phyloP scores from a whole-genome alignment of 2,888 invertebrate genomes.

The Siphonodentalium dalli region DNA sequence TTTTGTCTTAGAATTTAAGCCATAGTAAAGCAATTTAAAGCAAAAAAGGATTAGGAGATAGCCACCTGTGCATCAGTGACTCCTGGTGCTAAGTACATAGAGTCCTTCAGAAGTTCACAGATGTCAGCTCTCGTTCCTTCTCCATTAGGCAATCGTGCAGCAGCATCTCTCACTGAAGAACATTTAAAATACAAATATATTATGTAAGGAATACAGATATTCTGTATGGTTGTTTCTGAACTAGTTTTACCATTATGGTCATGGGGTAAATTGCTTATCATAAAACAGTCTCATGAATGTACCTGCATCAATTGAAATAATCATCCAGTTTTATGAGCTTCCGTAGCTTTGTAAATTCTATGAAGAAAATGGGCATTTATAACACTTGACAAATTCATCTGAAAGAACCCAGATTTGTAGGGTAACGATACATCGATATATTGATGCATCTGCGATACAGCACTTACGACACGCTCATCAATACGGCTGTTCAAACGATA shows the following conservation, averaged over 20 bases:
- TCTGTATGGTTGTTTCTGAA: too few relatives aligned
- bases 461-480: too few relatives aligned
- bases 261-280: too few relatives aligned
- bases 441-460: too few relatives aligned
- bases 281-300: not conserved
- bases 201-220: not conserved
- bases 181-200: slow-evolving; percentile 1
- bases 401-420: too few relatives aligned
- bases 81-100: slow-evolving; percentile 71
- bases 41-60: not conserved
- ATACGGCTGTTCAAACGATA: too few relatives aligned
- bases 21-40: too few relatives aligned
- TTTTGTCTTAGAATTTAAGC: too few relatives aligned
- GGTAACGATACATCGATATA: too few relatives aligned
- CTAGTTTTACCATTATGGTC: too few relatives aligned
- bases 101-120: slow-evolving; percentile 83
- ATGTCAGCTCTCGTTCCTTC: slow-evolving; percentile 92
- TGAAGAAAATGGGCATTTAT: not conserved
- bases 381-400: too few relatives aligned
- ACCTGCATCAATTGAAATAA: not conserved
- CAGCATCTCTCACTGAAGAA: slow-evolving; percentile 82
- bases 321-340: not conserved
- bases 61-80: slow-evolving; percentile 66
- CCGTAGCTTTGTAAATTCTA: not conserved
- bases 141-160: slow-evolving; percentile 91